Evolutionary conservation across 2,888 invertebrate species (phyloP), one percentile per base, ranked within the genome.

Genomic region (Eristalis tenax): DNA sequence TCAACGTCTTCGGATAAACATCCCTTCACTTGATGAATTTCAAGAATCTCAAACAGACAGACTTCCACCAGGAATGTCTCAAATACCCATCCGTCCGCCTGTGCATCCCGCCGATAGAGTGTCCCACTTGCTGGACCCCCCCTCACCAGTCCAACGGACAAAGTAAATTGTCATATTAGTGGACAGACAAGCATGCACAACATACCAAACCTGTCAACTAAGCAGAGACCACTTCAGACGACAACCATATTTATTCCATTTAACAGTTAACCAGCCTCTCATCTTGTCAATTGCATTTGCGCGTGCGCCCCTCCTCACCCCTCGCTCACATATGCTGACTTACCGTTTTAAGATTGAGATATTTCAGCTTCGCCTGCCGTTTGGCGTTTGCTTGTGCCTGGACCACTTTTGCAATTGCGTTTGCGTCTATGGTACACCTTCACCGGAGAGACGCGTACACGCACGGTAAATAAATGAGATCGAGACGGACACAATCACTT

Each of bases 101-200:
- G 18, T 18, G n/a, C 5, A n/a, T 3, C 5, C 6, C 1, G 6
- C 18, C 32, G 32, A 6, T 6, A 43, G n/a, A 15, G 15, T 50
- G 50, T 18, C 50, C 50, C 50, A 50, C 6, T 18, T 50, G 50
- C 50, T 8, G 50, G 50, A n/a, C 50, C n/a, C 18, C 50, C 18
- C 8, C 32, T 10, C 32, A 10, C 4, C 59, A 59, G 23, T 4
- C 56, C 57, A 10, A 4, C 18, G 3, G 59, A 4, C 59, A 69
- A 79, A 79, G 71, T 74, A 68, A 80, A 74, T 80, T 80, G 80
- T 81, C 69, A 75, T 68, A 56, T 64, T 57, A 69, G 32, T 11
- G 32, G 69, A 68, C 74, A 68, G 43, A n/a, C 73, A 80, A 50
- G 59, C 65, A 74, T 64, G 68, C 69, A n/a, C n/a, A 81, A 38